These are phyloP conservation scores for Galerucella calmariensis DNA, from an alignment of 2,888 invertebrate species.

Conservation along the genomic window DNA sequence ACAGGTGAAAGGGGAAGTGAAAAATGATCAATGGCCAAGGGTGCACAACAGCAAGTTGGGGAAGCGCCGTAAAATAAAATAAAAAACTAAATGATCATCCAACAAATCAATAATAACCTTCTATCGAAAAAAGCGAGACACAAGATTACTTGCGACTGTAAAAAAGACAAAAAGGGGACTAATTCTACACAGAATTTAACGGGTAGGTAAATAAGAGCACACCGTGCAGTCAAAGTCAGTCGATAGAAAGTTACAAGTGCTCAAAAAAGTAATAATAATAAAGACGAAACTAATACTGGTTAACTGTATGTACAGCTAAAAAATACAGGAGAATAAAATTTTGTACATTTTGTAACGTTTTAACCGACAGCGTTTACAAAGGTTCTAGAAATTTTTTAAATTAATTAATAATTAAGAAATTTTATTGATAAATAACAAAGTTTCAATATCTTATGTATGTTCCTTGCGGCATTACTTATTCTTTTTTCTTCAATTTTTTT, in stretches of 20 bases:
- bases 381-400: background rate
- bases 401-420: background rate
- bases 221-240: conserved; percentile 54
- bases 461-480: too few relatives aligned
- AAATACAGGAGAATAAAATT: conserved; percentile 36
- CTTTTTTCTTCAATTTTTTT: too few relatives aligned
- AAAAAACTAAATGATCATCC: conserved; percentile 55
- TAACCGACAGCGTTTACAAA: background rate
- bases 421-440: too few relatives aligned
- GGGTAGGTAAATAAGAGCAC: conserved; percentile 46
- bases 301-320: conserved; percentile 55
- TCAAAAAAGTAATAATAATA: conserved; percentile 50
- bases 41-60: conserved; percentile 25
- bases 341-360: background rate
- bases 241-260: conserved; percentile 62
- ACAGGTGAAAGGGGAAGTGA: conserved; percentile 24
- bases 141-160: conserved; percentile 53
- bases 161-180: conserved; percentile 50
- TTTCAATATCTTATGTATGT: too few relatives aligned
- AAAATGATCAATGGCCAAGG: conserved; percentile 44
- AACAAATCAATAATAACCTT: conserved; percentile 60
- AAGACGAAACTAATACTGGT: conserved; percentile 45
- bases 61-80: conserved; percentile 30
- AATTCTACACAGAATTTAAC: conserved; percentile 53
- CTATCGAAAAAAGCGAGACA: conserved; percentile 59